Evolutionary conservation across 2,797 vertebrate genomes (phyloP).

Genomic region (Phrynocephalus guinanensis): DNA sequence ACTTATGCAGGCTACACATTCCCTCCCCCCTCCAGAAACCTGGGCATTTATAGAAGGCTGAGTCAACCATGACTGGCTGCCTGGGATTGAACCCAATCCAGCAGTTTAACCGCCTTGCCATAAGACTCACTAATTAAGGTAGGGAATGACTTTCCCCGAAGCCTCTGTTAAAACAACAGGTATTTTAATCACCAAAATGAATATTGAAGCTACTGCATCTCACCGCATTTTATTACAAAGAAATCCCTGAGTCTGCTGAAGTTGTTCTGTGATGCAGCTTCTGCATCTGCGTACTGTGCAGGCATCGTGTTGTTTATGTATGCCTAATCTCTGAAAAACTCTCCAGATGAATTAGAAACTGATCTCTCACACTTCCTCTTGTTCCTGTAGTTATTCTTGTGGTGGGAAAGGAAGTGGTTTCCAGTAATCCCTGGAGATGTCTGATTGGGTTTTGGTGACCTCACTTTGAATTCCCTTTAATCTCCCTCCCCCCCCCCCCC

Average conservation of each 20-base stretch:
- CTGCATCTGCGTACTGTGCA: neutral
- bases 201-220: neutral
- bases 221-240: neutral
- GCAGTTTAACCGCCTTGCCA: too few relatives aligned
- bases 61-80: too few relatives aligned
- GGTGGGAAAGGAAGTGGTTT: conserved; percentile 37
- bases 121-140: neutral
- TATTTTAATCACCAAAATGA: neutral
- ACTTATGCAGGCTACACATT: too few relatives aligned
- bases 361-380: neutral
- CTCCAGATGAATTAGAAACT: neutral
- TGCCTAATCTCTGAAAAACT: neutral
- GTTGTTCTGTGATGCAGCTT: neutral
- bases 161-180: too few relatives aligned
- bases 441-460: conserved; percentile 75
- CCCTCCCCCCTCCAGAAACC: too few relatives aligned
- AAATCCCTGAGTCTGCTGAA: neutral
- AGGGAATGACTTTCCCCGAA: neutral
- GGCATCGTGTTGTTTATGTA: neutral
- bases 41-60: too few relatives aligned
- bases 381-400: neutral
- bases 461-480: conserved; percentile 64
- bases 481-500: neutral
- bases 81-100: too few relatives aligned
- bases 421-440: conserved; percentile 47